phyloP scores from a whole-genome alignment of 1,140 invertebrate genomes.

The Zophobas morio region DNA sequence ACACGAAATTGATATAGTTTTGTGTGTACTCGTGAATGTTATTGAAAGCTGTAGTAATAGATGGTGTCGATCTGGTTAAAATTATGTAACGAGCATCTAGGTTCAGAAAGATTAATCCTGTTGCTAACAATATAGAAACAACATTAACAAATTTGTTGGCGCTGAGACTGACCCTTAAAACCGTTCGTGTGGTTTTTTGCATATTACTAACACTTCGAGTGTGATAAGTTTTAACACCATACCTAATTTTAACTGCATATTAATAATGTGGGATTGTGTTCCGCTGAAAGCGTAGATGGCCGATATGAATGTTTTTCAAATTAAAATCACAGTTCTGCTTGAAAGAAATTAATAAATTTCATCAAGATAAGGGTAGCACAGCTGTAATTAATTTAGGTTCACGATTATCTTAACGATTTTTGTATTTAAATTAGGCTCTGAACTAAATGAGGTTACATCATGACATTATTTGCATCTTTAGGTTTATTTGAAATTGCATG shows the following conservation, averaged over 20 bases:
- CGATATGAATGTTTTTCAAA: not conserved
- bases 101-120: too few relatives aligned
- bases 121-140: too few relatives aligned
- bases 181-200: too few relatives aligned
- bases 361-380: slow-evolving; percentile 13
- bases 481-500: not conserved
- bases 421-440: slow-evolving; percentile 33
- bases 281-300: not conserved
- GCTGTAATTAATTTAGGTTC: slow-evolving; percentile 20
- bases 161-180: too few relatives aligned
- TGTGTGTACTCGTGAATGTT: slow-evolving; percentile 14
- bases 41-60: slow-evolving; percentile 13
- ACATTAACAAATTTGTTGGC: too few relatives aligned
- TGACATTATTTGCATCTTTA: slow-evolving; percentile 23
- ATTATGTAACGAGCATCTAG: too few relatives aligned
- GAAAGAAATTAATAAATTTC: slow-evolving; percentile 24
- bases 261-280: too few relatives aligned
- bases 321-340: slow-evolving; percentile 3
- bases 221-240: too few relatives aligned
- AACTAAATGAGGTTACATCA: slow-evolving; percentile 16
- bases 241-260: too few relatives aligned
- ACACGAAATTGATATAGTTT: slow-evolving; percentile 29
- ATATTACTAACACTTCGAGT: too few relatives aligned
- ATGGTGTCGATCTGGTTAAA: too few relatives aligned
- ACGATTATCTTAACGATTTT: slow-evolving; percentile 31